These are phyloP conservation scores for Fragum sueziense DNA, from an alignment of 2,888 invertebrate genomes.

Conservation along the genomic window DNA sequence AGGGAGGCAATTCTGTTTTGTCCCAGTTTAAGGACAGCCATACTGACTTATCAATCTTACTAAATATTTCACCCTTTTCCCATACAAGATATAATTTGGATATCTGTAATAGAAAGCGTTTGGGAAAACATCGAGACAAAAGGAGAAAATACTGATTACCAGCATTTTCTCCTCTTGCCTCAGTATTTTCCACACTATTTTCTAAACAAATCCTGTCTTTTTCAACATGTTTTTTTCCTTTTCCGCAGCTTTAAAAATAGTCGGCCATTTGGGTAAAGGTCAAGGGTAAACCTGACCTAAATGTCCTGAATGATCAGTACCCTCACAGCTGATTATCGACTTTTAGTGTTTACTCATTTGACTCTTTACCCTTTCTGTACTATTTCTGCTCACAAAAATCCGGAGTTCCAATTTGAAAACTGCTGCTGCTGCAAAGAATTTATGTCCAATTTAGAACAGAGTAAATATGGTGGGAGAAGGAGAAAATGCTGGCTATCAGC, in stretches of 20 bases:
- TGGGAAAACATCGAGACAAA: neutral
- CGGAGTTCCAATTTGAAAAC: no score
- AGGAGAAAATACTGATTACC: neutral
- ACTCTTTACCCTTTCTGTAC: neutral
- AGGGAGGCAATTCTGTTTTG: neutral
- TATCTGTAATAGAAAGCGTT: no score
- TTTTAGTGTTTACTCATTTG: neutral
- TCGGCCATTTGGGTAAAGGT: no score
- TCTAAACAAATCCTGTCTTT: neutral
- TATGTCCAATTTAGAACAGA: no score
- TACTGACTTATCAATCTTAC: slow-evolving; percentile 4
- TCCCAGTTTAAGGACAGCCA: neutral
- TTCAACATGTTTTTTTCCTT: neutral
- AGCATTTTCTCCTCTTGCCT: neutral
- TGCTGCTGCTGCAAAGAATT: no score
- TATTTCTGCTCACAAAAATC: no score
- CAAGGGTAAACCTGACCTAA: neutral
- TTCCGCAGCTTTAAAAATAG: no score
- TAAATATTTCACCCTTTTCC: no score
- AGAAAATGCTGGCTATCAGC: neutral
- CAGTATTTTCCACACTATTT: no score
- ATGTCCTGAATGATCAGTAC: neutral
- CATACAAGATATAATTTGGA: neutral
- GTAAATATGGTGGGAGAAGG: neutral
- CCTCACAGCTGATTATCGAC: neutral